Base-by-base conservation (phyloP, 2,113 vertebrate species). In the Pterocles orientalis region DNA sequence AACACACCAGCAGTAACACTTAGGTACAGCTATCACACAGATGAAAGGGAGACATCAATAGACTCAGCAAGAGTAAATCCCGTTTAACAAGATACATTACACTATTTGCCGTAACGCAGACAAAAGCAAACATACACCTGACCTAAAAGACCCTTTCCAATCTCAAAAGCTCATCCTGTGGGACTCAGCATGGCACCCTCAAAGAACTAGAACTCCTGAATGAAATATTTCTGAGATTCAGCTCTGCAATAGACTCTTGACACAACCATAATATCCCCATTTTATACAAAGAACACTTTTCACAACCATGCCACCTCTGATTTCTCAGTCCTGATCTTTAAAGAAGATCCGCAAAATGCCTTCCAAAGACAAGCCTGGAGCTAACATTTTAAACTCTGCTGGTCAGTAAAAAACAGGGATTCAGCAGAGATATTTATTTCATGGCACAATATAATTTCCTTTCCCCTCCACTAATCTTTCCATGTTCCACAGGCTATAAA, bases 71-170 rank as follows among this genome's bases (percentile, higher is more conserved):
- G 69, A 54, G 25, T 73, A 96, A 94, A 95, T 88, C 83, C 72
- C 2, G 0, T 86, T 94, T 86, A 94, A 78, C 64, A 83, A 81
- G 91, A 92, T 51, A 81, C 25, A 57, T 95, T 73, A 65, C 58
- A 45, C 45, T 88, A 62, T 77, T 50, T 88, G 51, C 64, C 34
- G 39, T n/a, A 88, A 60, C 5, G 1, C 68, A 90, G 80, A 86
- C 36, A 93, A 94, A 86, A 53, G 43, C 72, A 93, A 93, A 86
- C 60, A 86, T 17, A 29, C 23, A 34, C 62, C 56, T 90, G 86
- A 81, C 92, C 72, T 82, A 53, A 92, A 57, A 94, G 43, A 96
- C 83, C 60, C 68, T 71, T 92, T 91, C 80, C 80, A 84, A 39
- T 93, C 69, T 88, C 51, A 26, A 18, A 90, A 86, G 80, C 88